Conservation (phyloP, 1,140 invertebrate genomes). For the Harlomillsia oculata region DNA sequence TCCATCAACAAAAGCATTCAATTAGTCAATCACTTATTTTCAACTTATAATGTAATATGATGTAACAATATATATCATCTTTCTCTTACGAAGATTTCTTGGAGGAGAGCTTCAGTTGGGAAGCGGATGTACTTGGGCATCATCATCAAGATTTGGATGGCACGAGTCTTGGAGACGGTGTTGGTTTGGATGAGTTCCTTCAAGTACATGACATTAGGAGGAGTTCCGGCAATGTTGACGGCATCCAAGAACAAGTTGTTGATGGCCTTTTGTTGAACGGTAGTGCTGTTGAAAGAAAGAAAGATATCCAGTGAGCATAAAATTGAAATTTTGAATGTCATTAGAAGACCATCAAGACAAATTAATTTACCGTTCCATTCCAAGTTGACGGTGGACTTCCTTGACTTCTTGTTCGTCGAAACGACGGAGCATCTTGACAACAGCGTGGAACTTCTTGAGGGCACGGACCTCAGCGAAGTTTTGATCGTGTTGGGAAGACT, state of each 20-base stretch:
- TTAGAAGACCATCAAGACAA: no score
- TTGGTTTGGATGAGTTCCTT: constrained; percentile 27
- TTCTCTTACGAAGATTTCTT: constrained; percentile 30
- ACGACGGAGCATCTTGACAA: constrained; percentile 28
- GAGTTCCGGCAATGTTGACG: constrained; percentile 31
- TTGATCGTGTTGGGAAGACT: no score
- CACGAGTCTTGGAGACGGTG: constrained; percentile 17
- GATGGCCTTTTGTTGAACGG: constrained; percentile 3
- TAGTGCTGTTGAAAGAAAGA: background rate
- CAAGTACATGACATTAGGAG: constrained; percentile 28
- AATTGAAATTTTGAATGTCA: no score
- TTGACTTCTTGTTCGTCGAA: constrained; percentile 16
- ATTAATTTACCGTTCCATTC: no score
- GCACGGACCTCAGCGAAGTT: no score
- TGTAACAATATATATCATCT: no score
- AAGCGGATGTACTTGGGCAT: constrained; percentile 30
- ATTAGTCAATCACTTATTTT: no score
- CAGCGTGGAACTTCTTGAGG: constrained; percentile 21
- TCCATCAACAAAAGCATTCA: no score
- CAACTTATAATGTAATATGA: no score
- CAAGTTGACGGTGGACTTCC: no score
- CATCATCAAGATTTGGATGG: constrained; percentile 22
- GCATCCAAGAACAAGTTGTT: constrained; percentile 19
- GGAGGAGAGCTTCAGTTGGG: constrained; percentile 28
- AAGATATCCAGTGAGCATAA: no score